Percentiles rank a stretch among this genome's conserved stretches.
Conservation (phyloP, 2,888 invertebrate genomes). For the Ochropacha duplaris region DNA sequence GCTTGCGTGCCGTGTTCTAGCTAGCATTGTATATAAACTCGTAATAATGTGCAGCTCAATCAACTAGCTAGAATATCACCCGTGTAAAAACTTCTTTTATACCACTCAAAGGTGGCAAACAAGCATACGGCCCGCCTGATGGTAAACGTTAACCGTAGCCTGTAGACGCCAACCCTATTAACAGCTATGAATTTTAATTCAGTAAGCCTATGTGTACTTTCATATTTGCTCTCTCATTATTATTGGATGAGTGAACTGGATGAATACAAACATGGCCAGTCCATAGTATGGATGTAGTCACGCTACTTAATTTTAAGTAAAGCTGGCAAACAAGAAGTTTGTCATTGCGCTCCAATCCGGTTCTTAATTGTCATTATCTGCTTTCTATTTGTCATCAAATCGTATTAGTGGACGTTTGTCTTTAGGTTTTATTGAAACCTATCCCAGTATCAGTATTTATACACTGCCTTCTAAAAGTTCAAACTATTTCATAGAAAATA, state of each 20-base stretch:
- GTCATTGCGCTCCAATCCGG: slow-evolving; percentile 36
- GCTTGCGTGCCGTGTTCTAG: slow-evolving; percentile 31
- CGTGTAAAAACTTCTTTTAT: no score
- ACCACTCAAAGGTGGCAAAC: no score
- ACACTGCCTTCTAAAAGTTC: no score
- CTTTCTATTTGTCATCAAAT: slow-evolving; percentile 47
- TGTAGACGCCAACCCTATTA: background rate
- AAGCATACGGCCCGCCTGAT: no score
- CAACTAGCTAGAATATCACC: background rate
- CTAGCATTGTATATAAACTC: slow-evolving; percentile 17
- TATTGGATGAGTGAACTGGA: slow-evolving; percentile 41
- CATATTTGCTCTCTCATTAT: slow-evolving; percentile 29
- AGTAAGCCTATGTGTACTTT: slow-evolving; percentile 1
- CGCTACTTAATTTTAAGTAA: slow-evolving; percentile 54
- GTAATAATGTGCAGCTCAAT: slow-evolving; percentile 1
- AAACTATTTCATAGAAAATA: no score
- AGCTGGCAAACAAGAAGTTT: slow-evolving; percentile 32
- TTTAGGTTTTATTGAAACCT: slow-evolving; percentile 5
- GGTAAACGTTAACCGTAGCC: no score
- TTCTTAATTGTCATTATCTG: slow-evolving; percentile 50
- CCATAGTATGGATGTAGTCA: slow-evolving; percentile 33
- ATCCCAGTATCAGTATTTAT: no score
- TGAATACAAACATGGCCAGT: slow-evolving; percentile 21
- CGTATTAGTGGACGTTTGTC: slow-evolving; percentile 16
- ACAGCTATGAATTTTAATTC: background rate